Evolutionary conservation across 2,888 invertebrate species (phyloP), one percentile per base, ranked within the genome.

Genomic region (Monoplex corrugatus): DNA sequence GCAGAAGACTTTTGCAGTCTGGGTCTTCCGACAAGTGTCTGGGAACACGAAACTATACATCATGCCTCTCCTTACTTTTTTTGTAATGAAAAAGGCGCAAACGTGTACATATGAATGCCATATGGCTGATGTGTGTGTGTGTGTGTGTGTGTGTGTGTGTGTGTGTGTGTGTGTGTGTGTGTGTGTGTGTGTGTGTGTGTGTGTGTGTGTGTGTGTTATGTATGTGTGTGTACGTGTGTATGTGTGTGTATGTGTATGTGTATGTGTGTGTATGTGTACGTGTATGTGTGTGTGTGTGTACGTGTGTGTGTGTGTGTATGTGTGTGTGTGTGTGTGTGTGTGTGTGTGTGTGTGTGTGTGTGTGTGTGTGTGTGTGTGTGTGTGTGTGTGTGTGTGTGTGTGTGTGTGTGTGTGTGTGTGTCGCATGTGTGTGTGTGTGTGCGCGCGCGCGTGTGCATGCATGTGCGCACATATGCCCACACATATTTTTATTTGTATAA

Each of bases 1-100:
- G 99, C 94, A 99, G 97, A 95, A 98, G 98, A 93, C 97, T 97
- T 45, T 92, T 90, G 91, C 99, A 97, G 96, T 99, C 99, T 0
- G 98, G 97, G 96, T 99, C 99, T 92, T 97, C 97, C 38, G 97
- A 97, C 93, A 99, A 96, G 89, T 95, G 95, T 90, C 96, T 96
- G 92, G n/a, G 13, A 6, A 40, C 40, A 43, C 43, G 43, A 68
- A 28, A 68, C 16, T 32, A 68, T 8, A 6, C 50, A 50, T 8
- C 50, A 50, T 50, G 8, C 8, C 50, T 13, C 16, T 50, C 50
- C 8, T 8, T 16, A 16, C 16, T 8, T 16, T 50, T 50, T 16
- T 13, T 13, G 50, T 8, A 16, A 50, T 50, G 50, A 13, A 16
- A 13, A 16, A 16, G 8, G 50, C 16, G 50, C 8, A 16, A 50